Evolutionary conservation across 2,888 invertebrate genomes (phyloP), one percentile per base, ranked within the genome.

Genomic region (Selenia dentaria): DNA sequence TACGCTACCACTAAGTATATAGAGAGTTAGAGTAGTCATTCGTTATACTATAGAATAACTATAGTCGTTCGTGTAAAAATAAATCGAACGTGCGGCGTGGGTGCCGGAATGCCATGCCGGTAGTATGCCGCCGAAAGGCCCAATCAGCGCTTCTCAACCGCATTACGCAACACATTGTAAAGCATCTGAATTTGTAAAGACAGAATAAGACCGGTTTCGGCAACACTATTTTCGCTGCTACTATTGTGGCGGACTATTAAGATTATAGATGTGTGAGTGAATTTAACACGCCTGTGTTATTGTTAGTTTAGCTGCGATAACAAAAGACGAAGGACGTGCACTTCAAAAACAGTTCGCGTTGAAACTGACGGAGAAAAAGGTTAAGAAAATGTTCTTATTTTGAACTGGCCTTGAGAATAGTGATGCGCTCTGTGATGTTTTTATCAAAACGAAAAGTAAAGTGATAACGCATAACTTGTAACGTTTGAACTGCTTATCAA

Each of bases 301-400:
- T 22, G 22, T 81, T 82, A 84, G 83, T 83, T 66, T 69, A 63
- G 69, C 67, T 46, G 70, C 76, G 83, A 82, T 84, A 82, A 83
- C 78, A 82, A 71, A 64, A 69, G 74, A 67, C 60, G 70, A 51
- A 72, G 70, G 80, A 81, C 83, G 83, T 79, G 72, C 67, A 64
- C 61, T 62, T 62, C 37, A 35, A 57, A 55, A 57, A 42, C 42
- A 31, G 34, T 50, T 41, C 48, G 36, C 31, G 40, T 31, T 34
- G 45, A 39, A 36, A 45, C 40, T 44, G 27, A 54, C 54, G 54
- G 46, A 50, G 46, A 28, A 36, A 48, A 57, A 51, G 40, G 29
- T 59, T 47, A 40, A 54, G n/a, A 36, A 32, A 46, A 36, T 27
- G 44, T 51, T 55, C 39, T n/a, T 1, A 25, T 59, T 56, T 47